Evolutionary conservation across 2,888 invertebrate species (phyloP).

Genomic region (Drosophila sordidula): DNA sequence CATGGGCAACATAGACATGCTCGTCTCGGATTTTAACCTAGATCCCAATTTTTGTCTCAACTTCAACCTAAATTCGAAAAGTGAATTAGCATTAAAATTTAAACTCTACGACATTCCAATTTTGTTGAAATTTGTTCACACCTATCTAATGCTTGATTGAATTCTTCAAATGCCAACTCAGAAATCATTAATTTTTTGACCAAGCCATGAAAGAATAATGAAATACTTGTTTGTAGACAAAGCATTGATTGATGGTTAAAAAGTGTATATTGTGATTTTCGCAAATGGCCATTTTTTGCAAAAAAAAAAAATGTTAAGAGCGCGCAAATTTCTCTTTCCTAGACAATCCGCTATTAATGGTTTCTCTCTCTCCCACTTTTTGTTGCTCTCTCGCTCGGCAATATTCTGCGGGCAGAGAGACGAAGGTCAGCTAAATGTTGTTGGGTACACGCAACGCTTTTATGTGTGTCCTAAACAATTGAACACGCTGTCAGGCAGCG

Average conservation of each 20-base stretch:
- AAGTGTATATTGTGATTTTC: background rate
- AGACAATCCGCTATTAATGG: too few species aligned
- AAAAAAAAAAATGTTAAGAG: slow-evolving; percentile 58
- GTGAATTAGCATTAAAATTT: too few species aligned
- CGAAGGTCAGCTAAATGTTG: slow-evolving; percentile 62
- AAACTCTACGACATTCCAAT: too few species aligned
- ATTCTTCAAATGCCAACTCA: background rate
- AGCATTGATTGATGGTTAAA: slow-evolving; percentile 38
- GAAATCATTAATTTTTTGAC: slow-evolving; percentile 43
- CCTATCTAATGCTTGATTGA: background rate
- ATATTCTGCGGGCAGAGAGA: slow-evolving; percentile 50
- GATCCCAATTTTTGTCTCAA: too few species aligned
- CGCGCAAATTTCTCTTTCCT: slow-evolving; percentile 16
- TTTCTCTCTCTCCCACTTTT: background rate
- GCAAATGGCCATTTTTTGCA: slow-evolving; percentile 24
- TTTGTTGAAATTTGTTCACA: background rate
- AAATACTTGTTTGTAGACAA: slow-evolving; percentile 10
- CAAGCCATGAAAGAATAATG: slow-evolving; percentile 9
- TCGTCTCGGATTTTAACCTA: too few species aligned
- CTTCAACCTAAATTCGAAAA: too few species aligned
- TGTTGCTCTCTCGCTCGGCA: slow-evolving; percentile 6
- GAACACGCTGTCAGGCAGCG: slow-evolving; percentile 58
- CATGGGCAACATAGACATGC: too few species aligned
- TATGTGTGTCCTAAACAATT: slow-evolving; percentile 59
- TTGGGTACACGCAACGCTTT: slow-evolving; percentile 52